These are phyloP conservation scores for Macrocentrus cingulum DNA, from an alignment of 1,140 invertebrate genomes.

Conservation along the genomic window DNA sequence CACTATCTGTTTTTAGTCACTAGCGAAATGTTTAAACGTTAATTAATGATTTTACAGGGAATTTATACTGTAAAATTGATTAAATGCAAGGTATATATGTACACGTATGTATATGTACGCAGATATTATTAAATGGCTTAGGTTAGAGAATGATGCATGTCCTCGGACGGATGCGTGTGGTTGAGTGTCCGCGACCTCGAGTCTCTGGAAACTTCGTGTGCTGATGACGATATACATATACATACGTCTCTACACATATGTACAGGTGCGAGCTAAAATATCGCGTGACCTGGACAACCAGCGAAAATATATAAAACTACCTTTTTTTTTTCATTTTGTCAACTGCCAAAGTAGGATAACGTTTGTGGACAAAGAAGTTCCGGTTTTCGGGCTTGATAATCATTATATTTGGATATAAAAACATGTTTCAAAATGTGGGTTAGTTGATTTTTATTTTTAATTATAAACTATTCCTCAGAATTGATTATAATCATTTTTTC, in stretches of 20 bases:
- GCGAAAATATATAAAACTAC: neutral
- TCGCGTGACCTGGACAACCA: constrained; percentile 15
- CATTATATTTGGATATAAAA: too few relatives aligned
- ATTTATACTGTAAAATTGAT: too few relatives aligned
- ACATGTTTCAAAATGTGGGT: too few relatives aligned
- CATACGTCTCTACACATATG: constrained; percentile 13
- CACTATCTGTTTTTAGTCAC: too few relatives aligned
- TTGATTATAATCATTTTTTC: neutral
- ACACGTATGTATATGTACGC: too few relatives aligned
- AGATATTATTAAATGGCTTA: too few relatives aligned
- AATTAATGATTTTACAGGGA: too few relatives aligned
- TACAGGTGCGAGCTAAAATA: constrained; percentile 15
- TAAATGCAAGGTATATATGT: too few relatives aligned
- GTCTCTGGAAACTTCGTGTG: neutral
- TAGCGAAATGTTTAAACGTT: too few relatives aligned
- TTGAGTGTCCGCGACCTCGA: neutral
- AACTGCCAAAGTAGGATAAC: constrained; percentile 9
- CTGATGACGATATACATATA: neutral
- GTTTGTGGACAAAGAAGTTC: constrained; percentile 21
- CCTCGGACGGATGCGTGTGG: constrained; percentile 7
- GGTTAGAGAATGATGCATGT: too few relatives aligned
- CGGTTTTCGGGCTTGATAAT: constrained; percentile 6
- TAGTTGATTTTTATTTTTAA: too few relatives aligned
- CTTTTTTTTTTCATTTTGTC: constrained; percentile 1
- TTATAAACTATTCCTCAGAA: too few relatives aligned